Evolutionary conservation across 2,888 invertebrate species (phyloP), one percentile per base, ranked within the genome.

Genomic region (Catocala sponsa): DNA sequence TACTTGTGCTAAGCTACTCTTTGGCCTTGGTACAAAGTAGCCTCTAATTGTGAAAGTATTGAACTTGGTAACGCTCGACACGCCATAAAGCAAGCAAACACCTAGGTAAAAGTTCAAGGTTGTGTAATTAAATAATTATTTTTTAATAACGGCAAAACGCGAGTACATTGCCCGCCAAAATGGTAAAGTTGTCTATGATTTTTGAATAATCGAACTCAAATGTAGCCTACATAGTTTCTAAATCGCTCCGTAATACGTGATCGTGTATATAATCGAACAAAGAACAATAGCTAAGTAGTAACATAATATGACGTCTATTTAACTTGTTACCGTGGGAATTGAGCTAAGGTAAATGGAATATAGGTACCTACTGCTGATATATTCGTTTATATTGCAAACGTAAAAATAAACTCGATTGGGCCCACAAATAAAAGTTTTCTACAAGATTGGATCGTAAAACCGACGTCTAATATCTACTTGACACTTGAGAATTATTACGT

Each of bases 351-450:
- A 35, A 13, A 32, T 35, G 11, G 6, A n/a, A 35, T 13, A 12
- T 38, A n/a, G n/a, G n/a, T n/a, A n/a, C n/a, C n/a, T n/a, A 50
- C 49, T 60, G 42, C 53, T 55, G 54, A 52, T 48, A 56, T 70
- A 60, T 74, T 53, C 25, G 7, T 60, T 63, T 63, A 60, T 63
- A 59, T 59, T 50, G 38, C 58, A 25, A 35, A 15, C 53, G 59
- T 74, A 65, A 52, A 65, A 63, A 33, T 52, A 49, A 64, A 75
- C 51, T 63, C 55, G 55, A 74, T 74, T 66, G 56, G 49, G 32
- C 15, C 48, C 15, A 32, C 56, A 55, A 55, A 65, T 60, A 70
- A 55, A 62, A 61, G 25, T 63, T 57, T 25, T 53, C 52, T 46
- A 50, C 52, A 11, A 63, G 41, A 72, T 57, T 47, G 63, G 35